Conservation (phyloP, 2,113 vertebrate genomes). For the Ophthalmolycus amberensis region DNA sequence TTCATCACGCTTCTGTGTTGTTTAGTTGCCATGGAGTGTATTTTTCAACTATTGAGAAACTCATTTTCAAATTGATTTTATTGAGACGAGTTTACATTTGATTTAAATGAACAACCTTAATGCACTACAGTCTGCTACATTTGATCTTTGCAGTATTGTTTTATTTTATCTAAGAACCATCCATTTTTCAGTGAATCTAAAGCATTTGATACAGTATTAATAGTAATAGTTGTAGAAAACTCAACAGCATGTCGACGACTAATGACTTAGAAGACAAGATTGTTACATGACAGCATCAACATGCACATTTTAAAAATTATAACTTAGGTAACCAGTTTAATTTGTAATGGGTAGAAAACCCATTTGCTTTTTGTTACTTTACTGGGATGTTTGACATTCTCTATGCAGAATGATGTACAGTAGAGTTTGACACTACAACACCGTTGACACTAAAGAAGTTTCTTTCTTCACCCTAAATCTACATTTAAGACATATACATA, state of each 20-base stretch:
- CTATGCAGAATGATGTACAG: background rate
- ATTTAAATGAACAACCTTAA: background rate
- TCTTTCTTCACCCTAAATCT: background rate
- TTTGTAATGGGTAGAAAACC: background rate
- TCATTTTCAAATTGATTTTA: background rate
- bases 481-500: background rate
- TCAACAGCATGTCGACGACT: background rate
- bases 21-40: background rate
- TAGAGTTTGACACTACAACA: background rate
- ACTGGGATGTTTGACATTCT: background rate
- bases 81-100: background rate
- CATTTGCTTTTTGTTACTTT: background rate
- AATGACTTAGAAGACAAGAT: background rate
- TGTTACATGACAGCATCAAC: background rate
- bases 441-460: background rate
- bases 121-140: background rate
- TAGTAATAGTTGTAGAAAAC: background rate
- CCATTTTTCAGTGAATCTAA: background rate
- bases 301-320: background rate
- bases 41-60: background rate
- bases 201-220: background rate
- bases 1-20: background rate
- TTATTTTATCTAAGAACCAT: no score
- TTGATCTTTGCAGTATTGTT: background rate
- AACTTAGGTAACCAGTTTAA: background rate